Conservation (phyloP, 2,888 invertebrate species). For the Hedychridium roseum region DNA sequence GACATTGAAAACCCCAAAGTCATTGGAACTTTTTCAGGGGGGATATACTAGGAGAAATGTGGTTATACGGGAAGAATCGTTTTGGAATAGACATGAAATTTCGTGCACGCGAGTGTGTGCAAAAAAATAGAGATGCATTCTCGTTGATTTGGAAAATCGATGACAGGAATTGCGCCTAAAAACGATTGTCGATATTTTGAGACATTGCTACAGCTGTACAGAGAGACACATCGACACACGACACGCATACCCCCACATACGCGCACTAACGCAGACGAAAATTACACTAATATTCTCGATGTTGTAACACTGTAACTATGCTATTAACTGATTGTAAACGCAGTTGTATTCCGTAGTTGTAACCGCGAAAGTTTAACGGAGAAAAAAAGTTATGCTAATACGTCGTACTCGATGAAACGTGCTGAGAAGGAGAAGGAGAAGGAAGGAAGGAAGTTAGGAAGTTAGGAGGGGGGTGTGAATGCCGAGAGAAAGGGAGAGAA, state of each 20-base stretch:
- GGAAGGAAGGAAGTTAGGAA: slow-evolving; percentile 5
- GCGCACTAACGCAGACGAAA: slow-evolving; percentile 4
- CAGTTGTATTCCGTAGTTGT: slow-evolving; percentile 55
- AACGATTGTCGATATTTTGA: no score
- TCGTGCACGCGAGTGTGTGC: no score
- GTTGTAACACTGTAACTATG: slow-evolving; percentile 60
- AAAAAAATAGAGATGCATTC: no score
- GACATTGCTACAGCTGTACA: no score
- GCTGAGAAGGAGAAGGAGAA: slow-evolving; percentile 9
- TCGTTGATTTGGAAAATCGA: no score
- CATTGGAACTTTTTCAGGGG: no score
- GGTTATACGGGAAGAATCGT: background rate
- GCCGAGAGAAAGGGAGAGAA: no score
- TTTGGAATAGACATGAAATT: background rate
- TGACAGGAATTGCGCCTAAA: no score
- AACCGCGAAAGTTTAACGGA: slow-evolving; percentile 32
- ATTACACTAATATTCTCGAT: slow-evolving; percentile 55
- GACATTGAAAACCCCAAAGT: no score
- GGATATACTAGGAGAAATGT: no score
- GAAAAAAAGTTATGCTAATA: slow-evolving; percentile 24
- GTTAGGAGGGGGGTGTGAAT: no score
- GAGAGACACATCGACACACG: slow-evolving; percentile 7
- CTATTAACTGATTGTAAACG: slow-evolving; percentile 56
- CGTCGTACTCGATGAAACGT: slow-evolving; percentile 31
- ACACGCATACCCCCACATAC: slow-evolving; percentile 9